Conservation (phyloP, 2,888 invertebrate genomes). For the Lathronympha strigana region DNA sequence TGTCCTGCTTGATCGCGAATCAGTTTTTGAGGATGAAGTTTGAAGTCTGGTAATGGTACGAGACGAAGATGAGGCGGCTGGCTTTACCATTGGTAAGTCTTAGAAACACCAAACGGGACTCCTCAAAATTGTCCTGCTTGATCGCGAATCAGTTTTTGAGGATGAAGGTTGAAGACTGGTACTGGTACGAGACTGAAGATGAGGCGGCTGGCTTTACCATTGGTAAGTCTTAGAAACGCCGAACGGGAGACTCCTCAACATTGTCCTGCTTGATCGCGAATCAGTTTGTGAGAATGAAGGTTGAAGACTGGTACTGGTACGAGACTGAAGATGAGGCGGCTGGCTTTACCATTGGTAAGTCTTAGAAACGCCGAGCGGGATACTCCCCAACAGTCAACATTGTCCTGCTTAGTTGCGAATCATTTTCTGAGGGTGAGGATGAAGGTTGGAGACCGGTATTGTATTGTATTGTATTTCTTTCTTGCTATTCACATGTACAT, state of each 20-base stretch:
- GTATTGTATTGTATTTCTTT: too few species aligned
- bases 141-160: conserved; percentile 93
- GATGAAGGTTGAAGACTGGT: conserved; percentile 92
- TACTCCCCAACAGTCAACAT: too few species aligned
- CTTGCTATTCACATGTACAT: too few species aligned
- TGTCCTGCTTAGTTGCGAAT: too few species aligned
- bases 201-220: conserved; percentile 86
- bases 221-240: conserved; percentile 84
- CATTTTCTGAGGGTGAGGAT: too few species aligned
- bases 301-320: conserved; percentile 95
- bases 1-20: too few species aligned
- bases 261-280: conserved; percentile 93
- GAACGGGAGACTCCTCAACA: conserved; percentile 88
- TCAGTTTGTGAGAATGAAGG: conserved; percentile 92
- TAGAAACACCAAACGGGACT: conserved; percentile 91
- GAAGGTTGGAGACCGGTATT: too few species aligned
- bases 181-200: conserved; percentile 93
- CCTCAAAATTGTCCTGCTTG: conserved; percentile 93
- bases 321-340: conserved; percentile 87
- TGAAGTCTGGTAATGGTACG: too few species aligned
- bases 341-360: conserved; percentile 87
- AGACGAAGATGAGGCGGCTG: too few species aligned
- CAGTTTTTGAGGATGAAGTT: too few species aligned
- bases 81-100: too few species aligned
- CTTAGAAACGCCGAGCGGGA: too few species aligned